Evolutionary conservation across 2,888 invertebrate genomes (phyloP).

Genomic region (Leptinotarsa peninsularis): DNA sequence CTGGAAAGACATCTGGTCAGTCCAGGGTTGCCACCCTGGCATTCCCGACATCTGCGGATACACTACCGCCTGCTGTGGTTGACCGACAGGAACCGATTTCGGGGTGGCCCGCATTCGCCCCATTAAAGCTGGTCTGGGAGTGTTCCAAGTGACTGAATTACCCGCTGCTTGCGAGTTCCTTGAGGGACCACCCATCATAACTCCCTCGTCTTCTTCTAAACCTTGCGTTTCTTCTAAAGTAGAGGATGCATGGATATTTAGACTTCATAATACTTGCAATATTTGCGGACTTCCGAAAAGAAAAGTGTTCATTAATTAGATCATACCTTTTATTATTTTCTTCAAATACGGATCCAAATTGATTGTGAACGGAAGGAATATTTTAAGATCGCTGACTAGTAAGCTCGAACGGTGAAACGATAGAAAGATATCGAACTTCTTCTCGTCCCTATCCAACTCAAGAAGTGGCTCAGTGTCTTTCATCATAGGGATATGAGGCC

Average conservation of each 20-base stretch:
- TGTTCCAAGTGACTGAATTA: conserved; percentile 54
- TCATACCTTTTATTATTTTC: conserved; percentile 92
- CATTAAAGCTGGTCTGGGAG: conserved; percentile 49
- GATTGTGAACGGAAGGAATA: conserved; percentile 97
- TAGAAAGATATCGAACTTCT: conserved; percentile 93
- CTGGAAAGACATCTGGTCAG: conserved; percentile 55
- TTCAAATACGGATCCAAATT: conserved; percentile 98
- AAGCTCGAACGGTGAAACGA: conserved; percentile 88
- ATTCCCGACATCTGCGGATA: conserved; percentile 58
- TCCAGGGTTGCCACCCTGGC: conserved; percentile 62
- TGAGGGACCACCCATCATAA: conserved; percentile 54
- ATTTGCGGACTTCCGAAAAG: too few species aligned
- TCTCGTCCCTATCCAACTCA: conserved; percentile 93
- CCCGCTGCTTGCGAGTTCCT: conserved; percentile 43
- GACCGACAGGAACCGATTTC: conserved; percentile 43
- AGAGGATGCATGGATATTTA: conserved; percentile 25
- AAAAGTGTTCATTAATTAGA: neutral
- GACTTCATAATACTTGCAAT: too few species aligned
- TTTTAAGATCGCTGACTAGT: conserved; percentile 88
- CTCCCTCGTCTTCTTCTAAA: conserved; percentile 70
- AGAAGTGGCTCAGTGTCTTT: conserved; percentile 90
- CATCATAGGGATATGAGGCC: conserved; percentile 83
- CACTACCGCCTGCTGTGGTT: conserved; percentile 33
- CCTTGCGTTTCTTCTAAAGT: conserved; percentile 77
- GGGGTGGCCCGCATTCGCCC: conserved; percentile 49